Evolutionary conservation across 2,888 invertebrate genomes (phyloP), one percentile per base, ranked within the genome.

Genomic region (Scaptomyza tumidula): DNA sequence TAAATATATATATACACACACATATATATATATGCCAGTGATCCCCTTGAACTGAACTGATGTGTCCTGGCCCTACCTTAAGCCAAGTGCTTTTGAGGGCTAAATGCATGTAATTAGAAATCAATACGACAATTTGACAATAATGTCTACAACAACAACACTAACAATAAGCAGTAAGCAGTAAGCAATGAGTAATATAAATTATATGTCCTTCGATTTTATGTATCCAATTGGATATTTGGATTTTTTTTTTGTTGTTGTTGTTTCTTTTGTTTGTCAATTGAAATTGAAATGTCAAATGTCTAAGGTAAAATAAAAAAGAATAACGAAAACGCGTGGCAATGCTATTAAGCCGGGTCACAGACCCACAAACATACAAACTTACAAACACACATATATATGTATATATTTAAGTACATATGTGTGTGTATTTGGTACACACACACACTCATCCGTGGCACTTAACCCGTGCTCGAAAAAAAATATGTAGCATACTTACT

Each of bases 401-500:
- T 6, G 44, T 31, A 52, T 41, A 19, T 2, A 19, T 57, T 9
- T 31, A 11, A 19, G 45, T 24, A 46, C n/a, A 44, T 31, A 31
- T n/a, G 24, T 9, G 48, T 58, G 55, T 67, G 60, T 50, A 56
- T 63, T 45, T 53, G 56, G 53, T 48, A 7, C 39, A 39, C 41
- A 64, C 58, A 69, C 55, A 65, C 59, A 68, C 63, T 59, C 56
- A 39, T 65, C 64, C 59, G 64, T 56, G 73, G 76, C 80, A 78
- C 80, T 78, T 82, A 87, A 86, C 87, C 87, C 86, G 76, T 71
- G 65, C 82, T 75, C 62, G 63, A 68, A 77, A 65, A 68, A 77
- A 73, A 75, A 73, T 79, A 77, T 83, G 86, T 86, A 80, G 86
- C 81, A 71, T 80, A 80, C 84, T 82, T 86, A 83, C 78, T 86